These are phyloP conservation scores for Drosophila setifemur DNA, from an alignment of 1,140 invertebrate species.

Conservation along the genomic window DNA sequence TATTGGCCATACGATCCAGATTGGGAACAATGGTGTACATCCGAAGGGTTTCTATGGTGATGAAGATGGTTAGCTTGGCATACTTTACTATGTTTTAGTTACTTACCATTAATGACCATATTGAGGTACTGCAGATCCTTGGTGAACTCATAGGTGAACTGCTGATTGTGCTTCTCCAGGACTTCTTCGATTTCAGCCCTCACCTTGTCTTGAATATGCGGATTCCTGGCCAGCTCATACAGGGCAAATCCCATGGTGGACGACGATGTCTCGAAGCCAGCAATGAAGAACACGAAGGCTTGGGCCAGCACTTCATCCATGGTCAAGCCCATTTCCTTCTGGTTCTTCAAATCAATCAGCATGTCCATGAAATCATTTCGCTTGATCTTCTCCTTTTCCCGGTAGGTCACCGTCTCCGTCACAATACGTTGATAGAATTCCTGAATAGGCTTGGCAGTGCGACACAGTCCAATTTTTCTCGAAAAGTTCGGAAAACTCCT, in stretches of 20 bases:
- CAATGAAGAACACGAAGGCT: slow-evolving; percentile 83
- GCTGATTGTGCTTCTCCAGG: slow-evolving; percentile 80
- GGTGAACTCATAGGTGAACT: slow-evolving; percentile 84
- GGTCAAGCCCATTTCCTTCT: slow-evolving; percentile 29
- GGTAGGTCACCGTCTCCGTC: slow-evolving; percentile 82
- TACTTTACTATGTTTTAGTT: too few species aligned
- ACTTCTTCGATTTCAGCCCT: slow-evolving; percentile 84
- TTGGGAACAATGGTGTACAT: slow-evolving; percentile 85
- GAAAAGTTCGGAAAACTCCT: slow-evolving; percentile 35
- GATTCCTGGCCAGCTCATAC: slow-evolving; percentile 85
- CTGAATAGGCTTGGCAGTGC: slow-evolving; percentile 69
- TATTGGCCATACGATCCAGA: slow-evolving; percentile 84
- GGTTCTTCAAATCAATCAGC: slow-evolving; percentile 83
- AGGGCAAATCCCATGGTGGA: slow-evolving; percentile 83
- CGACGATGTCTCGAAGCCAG: slow-evolving; percentile 87
- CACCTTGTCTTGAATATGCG: slow-evolving; percentile 85
- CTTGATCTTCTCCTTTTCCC: slow-evolving; percentile 82
- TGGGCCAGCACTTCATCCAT: slow-evolving; percentile 75
- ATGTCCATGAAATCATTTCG: slow-evolving; percentile 85
- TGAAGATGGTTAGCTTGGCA: too few species aligned
- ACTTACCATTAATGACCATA: slow-evolving; percentile 71
- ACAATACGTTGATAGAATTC: slow-evolving; percentile 83
- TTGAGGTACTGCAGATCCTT: slow-evolving; percentile 84
- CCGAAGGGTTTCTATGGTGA: slow-evolving; percentile 85
- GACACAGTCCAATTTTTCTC: slow-evolving; percentile 17